Evolutionary conservation across 2,888 invertebrate species (phyloP), one percentile per base, ranked within the genome.

Genomic region (Plagodis dolabraria): DNA sequence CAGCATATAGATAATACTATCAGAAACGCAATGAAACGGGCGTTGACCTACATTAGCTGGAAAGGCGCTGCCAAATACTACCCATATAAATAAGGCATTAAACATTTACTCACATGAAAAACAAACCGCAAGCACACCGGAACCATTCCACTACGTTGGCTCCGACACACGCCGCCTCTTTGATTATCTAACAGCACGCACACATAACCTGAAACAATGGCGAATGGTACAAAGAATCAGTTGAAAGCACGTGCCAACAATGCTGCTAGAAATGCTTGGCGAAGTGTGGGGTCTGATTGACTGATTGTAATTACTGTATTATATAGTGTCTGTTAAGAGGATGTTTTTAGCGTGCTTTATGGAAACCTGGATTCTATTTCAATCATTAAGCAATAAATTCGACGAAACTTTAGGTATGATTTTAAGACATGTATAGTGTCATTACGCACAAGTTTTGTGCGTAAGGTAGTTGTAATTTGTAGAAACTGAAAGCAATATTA

Each of bases 81-180:
- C 33, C 49, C 33, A n/a, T 40, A 38, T 12, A 44, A 55, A 57
- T 51, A 54, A 49, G 46, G 52, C 63, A 57, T 57, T 33, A 58
- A 47, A 34, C 8, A 56, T 48, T 46, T 66, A 92, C 92, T 92
- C 74, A 92, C 92, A 85, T 89, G 79, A 85, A 87, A 83, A 83
- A 86, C 79, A 83, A 78, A 78, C 76, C 80, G 79, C 80, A 82
- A 82, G 82, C 83, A 85, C 87, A 80, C 90, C 84, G 89, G 86
- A 87, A 92, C 86, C 92, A 92, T 92, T 91, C 91, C 92, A 90
- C 90, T 84, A 81, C 76, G 80, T 77, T 87, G 82, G 82, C 79
- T 85, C 77, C 77, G 50, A 51, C 62, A 58, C 47, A 52, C 54
- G 83, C 68, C 76, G 75, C 70, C 71, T 76, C 71, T 75, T 72